Evolutionary conservation across 2,113 vertebrate genomes (phyloP), one percentile per base, ranked within the genome.

Genomic region (Eleginops maclovinus): DNA sequence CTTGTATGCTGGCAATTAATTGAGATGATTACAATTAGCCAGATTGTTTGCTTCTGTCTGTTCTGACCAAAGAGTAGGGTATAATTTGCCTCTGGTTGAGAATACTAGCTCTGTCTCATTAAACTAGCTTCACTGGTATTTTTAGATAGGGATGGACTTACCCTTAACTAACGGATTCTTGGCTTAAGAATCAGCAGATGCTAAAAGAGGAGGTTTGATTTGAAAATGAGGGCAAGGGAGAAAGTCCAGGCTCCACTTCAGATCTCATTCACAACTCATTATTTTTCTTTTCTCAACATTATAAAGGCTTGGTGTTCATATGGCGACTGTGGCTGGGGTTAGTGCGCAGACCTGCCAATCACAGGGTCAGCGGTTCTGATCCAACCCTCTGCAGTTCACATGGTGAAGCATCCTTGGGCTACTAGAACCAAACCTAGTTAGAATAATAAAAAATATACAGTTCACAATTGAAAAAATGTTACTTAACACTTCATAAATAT

Each of bases 11-110:
- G 75, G 70, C 85, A 84, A 85, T 92, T 89, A 89, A 90, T 87
- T 82, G 79, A 82, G 79, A 89, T 81, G 74, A 91, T 87, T 79
- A 83, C 78, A 89, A 84, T 92, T 90, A 89, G 68, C 80, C 17
- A 72, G 53, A 81, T 56, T 72, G 72, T 85, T 82, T 85, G 74
- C 67, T 40, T 85, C 69, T 88, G 67, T 85, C 77, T 81, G 71
- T 67, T 84, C 60, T 74, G 77, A 74, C 80, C 81, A 83, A 82
- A 88, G 58, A 72, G 59, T 79, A 43, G 36, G 53, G 67, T 60
- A 46, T 83, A 70, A 80, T 84, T 82, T 85, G 67, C 65, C 62
- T 66, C 49, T 80, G 72, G 79, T 77, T 82, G 56, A 73, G 61
- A 84, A 69, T 36, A 60, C 59, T 60, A 56, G 46, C 64, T 78